phyloP scores from a whole-genome alignment of 2,888 invertebrate species.

The Eilema depressum region DNA sequence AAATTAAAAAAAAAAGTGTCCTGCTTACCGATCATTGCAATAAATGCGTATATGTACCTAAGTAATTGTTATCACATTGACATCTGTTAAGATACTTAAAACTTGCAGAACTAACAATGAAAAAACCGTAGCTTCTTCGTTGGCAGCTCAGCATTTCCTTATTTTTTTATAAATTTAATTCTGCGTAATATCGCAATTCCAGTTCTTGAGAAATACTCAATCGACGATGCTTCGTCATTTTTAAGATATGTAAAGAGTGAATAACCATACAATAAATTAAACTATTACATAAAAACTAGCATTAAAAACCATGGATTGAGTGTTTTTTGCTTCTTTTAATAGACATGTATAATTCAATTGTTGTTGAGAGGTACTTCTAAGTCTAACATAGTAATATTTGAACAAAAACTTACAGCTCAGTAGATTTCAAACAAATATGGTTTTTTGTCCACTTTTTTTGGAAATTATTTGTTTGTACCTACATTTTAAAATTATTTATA shows the following conservation, averaged over 20 bases:
- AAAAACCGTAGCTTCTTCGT: too few relatives aligned
- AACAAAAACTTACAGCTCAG: background rate
- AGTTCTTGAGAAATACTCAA: background rate
- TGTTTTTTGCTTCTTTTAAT: background rate
- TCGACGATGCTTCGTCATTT: background rate
- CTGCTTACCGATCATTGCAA: too few relatives aligned
- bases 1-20: too few relatives aligned
- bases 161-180: too few relatives aligned
- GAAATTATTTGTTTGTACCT: background rate
- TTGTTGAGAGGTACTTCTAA: background rate
- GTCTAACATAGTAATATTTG: background rate
- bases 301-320: background rate
- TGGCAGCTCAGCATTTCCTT: too few relatives aligned
- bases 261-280: background rate
- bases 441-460: background rate
- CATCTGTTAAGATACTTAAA: too few relatives aligned
- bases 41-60: too few relatives aligned
- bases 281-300: background rate
- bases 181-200: background rate
- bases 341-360: background rate
- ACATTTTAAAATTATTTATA: too few relatives aligned
- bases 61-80: too few relatives aligned
- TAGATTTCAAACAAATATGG: background rate
- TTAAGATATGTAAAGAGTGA: background rate
- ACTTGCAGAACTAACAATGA: too few relatives aligned